These are phyloP conservation scores for Dorcus hopei DNA, from an alignment of 2,888 invertebrate genomes.

Conservation along the genomic window DNA sequence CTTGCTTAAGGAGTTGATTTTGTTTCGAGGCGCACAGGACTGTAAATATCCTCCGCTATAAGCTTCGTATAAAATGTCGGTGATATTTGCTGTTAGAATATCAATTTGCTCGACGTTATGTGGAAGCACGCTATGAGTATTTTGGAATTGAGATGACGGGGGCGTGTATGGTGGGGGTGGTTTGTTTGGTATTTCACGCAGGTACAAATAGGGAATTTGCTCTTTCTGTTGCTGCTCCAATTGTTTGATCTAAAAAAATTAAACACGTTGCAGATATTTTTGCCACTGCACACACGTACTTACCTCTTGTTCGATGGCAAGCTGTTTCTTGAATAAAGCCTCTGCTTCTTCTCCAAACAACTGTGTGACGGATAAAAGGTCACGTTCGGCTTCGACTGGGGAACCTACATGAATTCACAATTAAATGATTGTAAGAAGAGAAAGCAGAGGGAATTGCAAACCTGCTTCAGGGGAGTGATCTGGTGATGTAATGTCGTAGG, in stretches of 20 bases:
- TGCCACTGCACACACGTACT: conserved; percentile 17
- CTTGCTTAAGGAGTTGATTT: background rate
- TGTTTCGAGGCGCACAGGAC: conserved; percentile 20
- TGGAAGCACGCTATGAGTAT: conserved; percentile 44
- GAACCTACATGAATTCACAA: conserved; percentile 29
- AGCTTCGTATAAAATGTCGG: conserved; percentile 50
- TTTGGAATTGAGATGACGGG: conserved; percentile 44
- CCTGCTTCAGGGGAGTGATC: conserved; percentile 40
- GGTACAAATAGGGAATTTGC: conserved; percentile 55
- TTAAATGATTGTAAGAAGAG: conserved; percentile 4
- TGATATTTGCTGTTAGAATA: conserved; percentile 49
- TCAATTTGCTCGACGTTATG: conserved; percentile 50
- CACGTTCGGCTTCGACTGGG: conserved; percentile 27
- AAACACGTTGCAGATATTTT: background rate
- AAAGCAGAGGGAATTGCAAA: conserved; percentile 21
- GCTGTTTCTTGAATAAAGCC: conserved; percentile 59
- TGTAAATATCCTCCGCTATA: conserved; percentile 40
- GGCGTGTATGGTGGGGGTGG: conserved; percentile 75
- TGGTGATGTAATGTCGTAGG: conserved; percentile 41
- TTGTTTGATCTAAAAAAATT: conserved; percentile 55
- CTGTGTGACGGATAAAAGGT: conserved; percentile 12
- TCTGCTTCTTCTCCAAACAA: conserved; percentile 56
- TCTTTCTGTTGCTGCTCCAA: conserved; percentile 56
- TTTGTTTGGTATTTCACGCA: conserved; percentile 70
- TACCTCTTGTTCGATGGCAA: conserved; percentile 64